Evolutionary conservation across 1,140 invertebrate genomes (phyloP).

Genomic region (Listronotus bonariensis): DNA sequence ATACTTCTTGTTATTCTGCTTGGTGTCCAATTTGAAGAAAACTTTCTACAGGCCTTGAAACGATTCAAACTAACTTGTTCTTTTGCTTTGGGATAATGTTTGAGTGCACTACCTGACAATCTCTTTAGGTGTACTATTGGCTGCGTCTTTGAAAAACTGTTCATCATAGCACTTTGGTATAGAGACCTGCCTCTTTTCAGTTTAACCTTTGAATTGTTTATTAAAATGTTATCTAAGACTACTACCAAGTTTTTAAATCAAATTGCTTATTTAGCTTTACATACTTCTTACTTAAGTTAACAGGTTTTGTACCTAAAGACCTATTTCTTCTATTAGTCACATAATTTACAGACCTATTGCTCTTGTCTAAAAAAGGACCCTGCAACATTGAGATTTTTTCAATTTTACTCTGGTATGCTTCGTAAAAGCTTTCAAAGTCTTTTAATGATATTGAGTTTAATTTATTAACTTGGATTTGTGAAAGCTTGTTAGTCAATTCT

Average conservation of each 20-base stretch:
- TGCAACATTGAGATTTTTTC: neutral
- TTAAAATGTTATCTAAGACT: conserved; percentile 7
- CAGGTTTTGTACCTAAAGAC: neutral
- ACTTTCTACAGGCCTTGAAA: conserved; percentile 6
- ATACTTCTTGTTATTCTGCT: neutral
- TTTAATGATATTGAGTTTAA: neutral
- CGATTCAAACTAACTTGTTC: neutral
- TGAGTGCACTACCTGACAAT: neutral
- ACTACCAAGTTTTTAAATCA: conserved; percentile 10
- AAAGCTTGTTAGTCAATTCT: no score
- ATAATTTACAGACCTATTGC: conserved; percentile 2
- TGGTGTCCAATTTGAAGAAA: conserved; percentile 1
- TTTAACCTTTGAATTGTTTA: neutral
- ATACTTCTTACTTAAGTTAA: neutral
- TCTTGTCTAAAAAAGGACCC: conserved; percentile 1
- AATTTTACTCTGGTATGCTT: neutral
- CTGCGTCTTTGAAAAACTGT: neutral
- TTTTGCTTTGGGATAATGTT: conserved; percentile 5
- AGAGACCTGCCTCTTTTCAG: neutral
- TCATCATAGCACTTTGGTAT: neutral
- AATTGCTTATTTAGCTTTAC: conserved; percentile 4
- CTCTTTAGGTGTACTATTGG: neutral
- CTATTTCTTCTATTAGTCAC: conserved; percentile 11
- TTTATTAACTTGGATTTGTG: neutral
- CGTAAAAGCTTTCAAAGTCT: conserved; percentile 13